Base-by-base conservation (phyloP, 2,113 vertebrate species). In the Crypturellus undulatus region DNA sequence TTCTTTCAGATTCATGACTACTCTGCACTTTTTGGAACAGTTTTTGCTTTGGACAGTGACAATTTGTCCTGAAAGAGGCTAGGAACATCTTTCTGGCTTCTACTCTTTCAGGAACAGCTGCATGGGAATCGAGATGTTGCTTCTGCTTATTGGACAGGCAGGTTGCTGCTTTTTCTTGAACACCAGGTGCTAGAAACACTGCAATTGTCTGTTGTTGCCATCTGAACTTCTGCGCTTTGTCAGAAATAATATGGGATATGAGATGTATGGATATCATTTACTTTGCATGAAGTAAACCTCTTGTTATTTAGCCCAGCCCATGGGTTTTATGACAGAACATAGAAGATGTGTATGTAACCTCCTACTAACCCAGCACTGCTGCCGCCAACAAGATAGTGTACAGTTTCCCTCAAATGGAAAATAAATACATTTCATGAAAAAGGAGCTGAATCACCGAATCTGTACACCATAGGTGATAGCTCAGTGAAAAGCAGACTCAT, bases 391-490 rank as follows among this genome's bases (percentile, higher is more conserved):
- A 94, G 65, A 62, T 42, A 81, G 38, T 25, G 6, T 75, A 69
- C 51, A 73, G 47, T 62, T 90, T 92, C 49, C 86, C 92, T 91
- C 78, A 94, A 87, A 79, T 21, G 36, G 58, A 30, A 92, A 56
- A 72, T 89, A 87, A 52, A 83, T 79, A 59, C 0, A 0, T 77
- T 85, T 51, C n/a, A 49, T n/a, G 40, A 77, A 87, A 34, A 56
- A 86, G 43, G 20, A 91, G 47, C 68, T 69, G 70, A 96, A 64
- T 65, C 20, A 20, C 78, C 94, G 93, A 92, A 87, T 70, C 54
- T 62, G 58, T 19, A n/a, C 16, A 28, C 65, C 21, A 38, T 54
- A 71, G 72, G 83, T 0, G 6, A 84, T 87, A 92, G 6, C 24
- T 89, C 75, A 34, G 51, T 28, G 71, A 92, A 79, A 87, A 93